Base-by-base conservation (phyloP, 1,140 invertebrate genomes). In the Ceratosolen solmsi region DNA sequence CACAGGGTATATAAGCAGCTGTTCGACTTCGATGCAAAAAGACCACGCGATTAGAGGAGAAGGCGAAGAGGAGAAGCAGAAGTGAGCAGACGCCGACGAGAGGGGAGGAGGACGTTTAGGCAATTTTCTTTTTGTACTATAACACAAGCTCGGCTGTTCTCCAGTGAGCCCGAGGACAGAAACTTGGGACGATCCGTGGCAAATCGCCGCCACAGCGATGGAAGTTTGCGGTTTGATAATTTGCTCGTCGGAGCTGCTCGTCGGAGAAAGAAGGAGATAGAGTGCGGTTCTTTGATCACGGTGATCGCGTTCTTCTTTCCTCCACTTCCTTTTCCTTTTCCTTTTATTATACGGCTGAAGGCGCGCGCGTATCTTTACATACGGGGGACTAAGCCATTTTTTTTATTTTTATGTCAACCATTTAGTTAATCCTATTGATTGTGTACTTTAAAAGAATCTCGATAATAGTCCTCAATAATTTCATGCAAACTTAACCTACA, bases 191-290 rank as follows among this genome's bases (percentile, higher is more conserved):
- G 73, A 75, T 60, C n/a, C 65, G 54, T 22, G 27, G 79, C 60
- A 65, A 74, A 80, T 73, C 56, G 30, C 25, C 58, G 25, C 17
- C 25, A 27, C 13, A 17, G 38, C 70, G 58, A 74, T 80, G 71
- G 58, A 72, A 80, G 71, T 80, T 74, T 80, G 79, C 79, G 79
- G 79, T 80, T 80, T 80, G 56, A 74, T 74, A 73, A 80, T 79
- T 78, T 78, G 76, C 76, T 38, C 46, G 13, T 54, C 76, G 46
- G 20, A 46, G 33, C 22, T 33, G n/a, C n/a, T n/a, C n/a, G n/a
- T 1, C 30, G 25, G 15, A 60, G 74, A 46, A 63, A n/a, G 58
- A 63, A 36, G 7, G 30, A 49, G 41, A 77, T 33, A 7, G 38
- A 36, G 25, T 33, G 36, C 17, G 71, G 33, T 75, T 60, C 79